These are phyloP conservation scores for Pelagia noctiluca DNA, from an alignment of 30 jellyfish, hydroid and myxozoan species.

Conservation along the genomic window DNA sequence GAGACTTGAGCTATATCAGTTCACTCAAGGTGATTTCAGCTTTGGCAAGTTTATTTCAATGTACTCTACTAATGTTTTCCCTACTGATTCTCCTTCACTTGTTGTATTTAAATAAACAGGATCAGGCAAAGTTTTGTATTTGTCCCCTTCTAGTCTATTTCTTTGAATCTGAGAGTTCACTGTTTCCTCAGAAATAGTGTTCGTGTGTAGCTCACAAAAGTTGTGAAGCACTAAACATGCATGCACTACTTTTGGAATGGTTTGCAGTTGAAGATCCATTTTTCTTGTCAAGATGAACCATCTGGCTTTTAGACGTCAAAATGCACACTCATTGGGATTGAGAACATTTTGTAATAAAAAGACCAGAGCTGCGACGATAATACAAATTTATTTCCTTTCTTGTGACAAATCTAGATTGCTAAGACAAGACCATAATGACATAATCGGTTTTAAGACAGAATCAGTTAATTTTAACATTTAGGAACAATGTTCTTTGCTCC, in stretches of 20 bases:
- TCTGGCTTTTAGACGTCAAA: constrained; percentile 80
- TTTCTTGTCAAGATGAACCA: constrained; percentile 66
- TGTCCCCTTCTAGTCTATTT: constrained; percentile 2
- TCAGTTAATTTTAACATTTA: no score
- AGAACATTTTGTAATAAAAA: constrained; percentile 51
- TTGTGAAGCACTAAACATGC: constrained; percentile 77
- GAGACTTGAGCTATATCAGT: not conserved
- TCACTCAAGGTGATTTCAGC: not conserved
- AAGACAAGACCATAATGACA: no score
- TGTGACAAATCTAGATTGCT: no score
- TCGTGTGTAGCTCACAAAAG: constrained; percentile 46
- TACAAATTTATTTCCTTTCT: no score
- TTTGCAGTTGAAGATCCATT: constrained; percentile 44
- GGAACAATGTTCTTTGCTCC: no score
- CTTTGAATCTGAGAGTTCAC: constrained; percentile 29
- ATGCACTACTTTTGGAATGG: constrained; percentile 46
- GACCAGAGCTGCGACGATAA: no score
- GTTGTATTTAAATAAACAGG: constrained; percentile 25
- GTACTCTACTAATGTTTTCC: constrained; percentile 9
- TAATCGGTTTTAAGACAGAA: no score
- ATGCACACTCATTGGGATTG: constrained; percentile 79
- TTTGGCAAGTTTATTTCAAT: not conserved
- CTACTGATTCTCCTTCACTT: constrained; percentile 22
- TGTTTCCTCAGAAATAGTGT: constrained; percentile 19
- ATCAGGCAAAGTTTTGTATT: constrained; percentile 30